Evolutionary conservation across 2,113 vertebrate genomes (phyloP).

Genomic region (Chiloscyllium plagiosum): DNA sequence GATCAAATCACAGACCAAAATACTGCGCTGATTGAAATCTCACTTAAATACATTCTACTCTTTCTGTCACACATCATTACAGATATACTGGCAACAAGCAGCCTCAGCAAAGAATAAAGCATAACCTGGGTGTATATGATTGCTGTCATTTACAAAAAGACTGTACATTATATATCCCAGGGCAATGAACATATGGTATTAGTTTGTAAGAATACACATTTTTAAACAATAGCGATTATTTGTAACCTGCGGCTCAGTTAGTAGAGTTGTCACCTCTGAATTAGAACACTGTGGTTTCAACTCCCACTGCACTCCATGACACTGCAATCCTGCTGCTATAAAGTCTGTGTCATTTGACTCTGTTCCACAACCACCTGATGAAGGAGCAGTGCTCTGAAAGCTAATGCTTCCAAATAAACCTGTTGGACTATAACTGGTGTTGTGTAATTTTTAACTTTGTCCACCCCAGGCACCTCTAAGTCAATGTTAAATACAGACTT

Average conservation of each 20-base stretch:
- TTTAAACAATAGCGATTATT: background rate
- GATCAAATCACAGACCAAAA: slow-evolving; percentile 30
- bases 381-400: too few relatives aligned
- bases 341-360: too few relatives aligned
- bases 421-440: too few relatives aligned
- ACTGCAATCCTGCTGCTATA: too few relatives aligned
- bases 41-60: slow-evolving; percentile 35
- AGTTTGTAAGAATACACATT: background rate
- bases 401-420: too few relatives aligned
- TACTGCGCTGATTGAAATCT: slow-evolving; percentile 30
- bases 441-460: too few relatives aligned
- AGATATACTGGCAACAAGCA: slow-evolving; percentile 3
- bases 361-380: too few relatives aligned
- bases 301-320: background rate
- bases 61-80: slow-evolving; percentile 33
- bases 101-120: background rate
- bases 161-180: background rate
- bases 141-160: background rate
- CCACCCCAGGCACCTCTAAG: too few relatives aligned
- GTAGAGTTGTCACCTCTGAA: background rate
- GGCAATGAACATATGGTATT: background rate
- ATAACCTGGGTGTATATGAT: background rate
- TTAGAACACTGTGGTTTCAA: background rate
- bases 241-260: background rate
- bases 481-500: background rate